These are phyloP conservation scores for Neosilurus mollespiculum DNA, from an alignment of 2,797 vertebrate genomes.

Conservation along the genomic window DNA sequence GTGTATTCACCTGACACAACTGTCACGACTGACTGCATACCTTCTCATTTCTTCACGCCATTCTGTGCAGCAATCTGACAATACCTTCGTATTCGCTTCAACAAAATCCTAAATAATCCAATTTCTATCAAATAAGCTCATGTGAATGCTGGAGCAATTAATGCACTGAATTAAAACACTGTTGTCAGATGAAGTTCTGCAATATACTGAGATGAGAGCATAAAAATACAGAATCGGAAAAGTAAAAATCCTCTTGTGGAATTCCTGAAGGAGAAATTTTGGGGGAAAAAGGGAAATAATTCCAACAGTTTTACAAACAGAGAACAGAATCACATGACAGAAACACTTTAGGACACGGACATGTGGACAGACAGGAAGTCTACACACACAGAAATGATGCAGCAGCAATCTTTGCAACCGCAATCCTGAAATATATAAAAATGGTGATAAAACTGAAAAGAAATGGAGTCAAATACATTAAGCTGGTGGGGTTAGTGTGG, in stretches of 20 bases:
- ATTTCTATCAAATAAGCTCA: not conserved
- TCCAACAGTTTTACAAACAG: constrained; percentile 81
- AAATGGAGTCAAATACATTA: constrained; percentile 68
- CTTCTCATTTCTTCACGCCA: not conserved
- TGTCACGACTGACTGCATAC: not conserved
- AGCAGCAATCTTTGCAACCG: constrained; percentile 62
- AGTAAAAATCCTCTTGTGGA: constrained; percentile 81
- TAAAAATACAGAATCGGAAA: not conserved
- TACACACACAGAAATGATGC: constrained; percentile 60
- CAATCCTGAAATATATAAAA: constrained; percentile 51
- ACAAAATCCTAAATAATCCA: not conserved
- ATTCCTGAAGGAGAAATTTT: constrained; percentile 62
- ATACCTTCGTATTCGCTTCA: not conserved
- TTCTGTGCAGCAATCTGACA: not conserved
- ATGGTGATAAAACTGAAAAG: constrained; percentile 65
- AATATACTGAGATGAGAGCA: not conserved
- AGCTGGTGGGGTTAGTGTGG: constrained; percentile 69
- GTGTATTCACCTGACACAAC: not conserved
- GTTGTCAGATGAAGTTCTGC: not conserved
- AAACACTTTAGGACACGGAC: constrained; percentile 71
- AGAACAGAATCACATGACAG: constrained; percentile 90
- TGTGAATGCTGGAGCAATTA: too few relatives aligned
- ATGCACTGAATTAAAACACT: not conserved
- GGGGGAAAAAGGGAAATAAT: constrained; percentile 57
- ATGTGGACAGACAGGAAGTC: constrained; percentile 62